Conservation (phyloP, 2,888 invertebrate species). For the Abrostola triplasia region DNA sequence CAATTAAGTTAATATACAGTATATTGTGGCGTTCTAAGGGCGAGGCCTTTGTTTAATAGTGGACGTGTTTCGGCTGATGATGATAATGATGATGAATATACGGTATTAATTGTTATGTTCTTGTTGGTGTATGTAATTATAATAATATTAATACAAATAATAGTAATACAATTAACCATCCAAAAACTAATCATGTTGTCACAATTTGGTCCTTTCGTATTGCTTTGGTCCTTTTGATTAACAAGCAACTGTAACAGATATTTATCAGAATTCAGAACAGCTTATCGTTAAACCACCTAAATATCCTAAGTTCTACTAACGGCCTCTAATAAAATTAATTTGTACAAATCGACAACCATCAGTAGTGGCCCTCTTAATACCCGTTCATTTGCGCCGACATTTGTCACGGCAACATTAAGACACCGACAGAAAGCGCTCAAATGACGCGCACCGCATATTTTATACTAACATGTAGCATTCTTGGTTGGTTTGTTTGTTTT, state of each 20-base stretch:
- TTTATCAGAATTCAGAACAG: neutral
- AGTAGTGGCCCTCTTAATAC: slow-evolving; percentile 55
- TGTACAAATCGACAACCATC: slow-evolving; percentile 6
- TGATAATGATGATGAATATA: too few species aligned
- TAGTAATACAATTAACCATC: too few species aligned
- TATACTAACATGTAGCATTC: slow-evolving; percentile 26
- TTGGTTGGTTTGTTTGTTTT: slow-evolving; percentile 1
- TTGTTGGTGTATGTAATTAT: too few species aligned
- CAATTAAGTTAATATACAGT: too few species aligned
- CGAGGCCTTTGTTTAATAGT: too few species aligned
- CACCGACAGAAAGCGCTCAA: slow-evolving; percentile 58
- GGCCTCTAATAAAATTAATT: neutral
- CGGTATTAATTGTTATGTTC: too few species aligned
- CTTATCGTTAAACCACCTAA: neutral
- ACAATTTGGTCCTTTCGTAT: too few species aligned
- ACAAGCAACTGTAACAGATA: neutral
- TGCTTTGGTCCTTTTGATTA: too few species aligned
- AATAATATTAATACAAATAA: too few species aligned
- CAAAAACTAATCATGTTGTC: too few species aligned
- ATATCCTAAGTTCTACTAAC: neutral
- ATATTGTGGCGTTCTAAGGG: too few species aligned
- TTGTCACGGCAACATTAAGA: slow-evolving; percentile 68
- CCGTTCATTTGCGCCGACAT: slow-evolving; percentile 63
- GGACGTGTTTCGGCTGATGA: too few species aligned
- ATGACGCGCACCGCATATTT: slow-evolving; percentile 60